Percentiles rank a stretch among this genome's conserved stretches.
These are phyloP conservation scores for Micrasema longulum DNA, from an alignment of 1,140 invertebrate species.

Conservation along the genomic window DNA sequence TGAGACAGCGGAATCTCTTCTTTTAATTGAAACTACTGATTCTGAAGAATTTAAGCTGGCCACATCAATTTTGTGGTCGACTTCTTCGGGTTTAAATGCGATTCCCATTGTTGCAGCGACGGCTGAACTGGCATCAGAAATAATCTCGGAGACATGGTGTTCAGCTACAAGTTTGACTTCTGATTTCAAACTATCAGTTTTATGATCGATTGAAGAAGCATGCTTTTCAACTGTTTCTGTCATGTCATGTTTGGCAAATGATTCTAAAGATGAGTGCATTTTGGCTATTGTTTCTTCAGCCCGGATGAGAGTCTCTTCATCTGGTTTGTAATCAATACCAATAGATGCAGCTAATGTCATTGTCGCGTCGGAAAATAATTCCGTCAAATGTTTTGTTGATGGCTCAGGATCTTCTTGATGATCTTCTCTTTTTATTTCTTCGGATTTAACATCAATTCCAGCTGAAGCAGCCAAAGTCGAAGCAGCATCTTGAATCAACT, in stretches of 20 bases:
- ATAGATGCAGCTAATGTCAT: constrained; percentile 47
- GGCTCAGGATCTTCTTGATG: constrained; percentile 9
- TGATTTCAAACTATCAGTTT: constrained; percentile 7
- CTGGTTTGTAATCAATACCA: constrained; percentile 46
- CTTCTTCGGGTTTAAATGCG: constrained; percentile 39
- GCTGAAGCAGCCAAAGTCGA: constrained; percentile 44
- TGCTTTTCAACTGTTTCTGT: constrained; percentile 8
- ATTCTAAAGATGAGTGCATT: constrained; percentile 23
- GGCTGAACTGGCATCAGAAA: constrained; percentile 45
- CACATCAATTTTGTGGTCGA: no score
- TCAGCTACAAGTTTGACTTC: background rate
- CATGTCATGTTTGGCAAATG: background rate
- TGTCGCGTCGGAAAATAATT: constrained; percentile 47
- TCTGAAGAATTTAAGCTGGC: constrained; percentile 16
- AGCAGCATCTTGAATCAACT: constrained; percentile 38
- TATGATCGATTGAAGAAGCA: constrained; percentile 1
- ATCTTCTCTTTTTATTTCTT: constrained; percentile 36
- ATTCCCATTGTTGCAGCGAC: constrained; percentile 46
- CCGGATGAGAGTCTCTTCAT: constrained; percentile 9
- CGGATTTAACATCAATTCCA: constrained; percentile 45
- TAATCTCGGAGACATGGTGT: constrained; percentile 35
- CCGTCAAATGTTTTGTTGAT: constrained; percentile 36
- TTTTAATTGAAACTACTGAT: constrained; percentile 27
- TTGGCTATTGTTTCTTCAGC: constrained; percentile 28
- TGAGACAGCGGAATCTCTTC: constrained; percentile 8